Evolutionary conservation across 92 coral and sea anemone genomes (phyloP), one percentile per base, ranked within the genome.

Genomic region (Anthopleura xanthogrammica): DNA sequence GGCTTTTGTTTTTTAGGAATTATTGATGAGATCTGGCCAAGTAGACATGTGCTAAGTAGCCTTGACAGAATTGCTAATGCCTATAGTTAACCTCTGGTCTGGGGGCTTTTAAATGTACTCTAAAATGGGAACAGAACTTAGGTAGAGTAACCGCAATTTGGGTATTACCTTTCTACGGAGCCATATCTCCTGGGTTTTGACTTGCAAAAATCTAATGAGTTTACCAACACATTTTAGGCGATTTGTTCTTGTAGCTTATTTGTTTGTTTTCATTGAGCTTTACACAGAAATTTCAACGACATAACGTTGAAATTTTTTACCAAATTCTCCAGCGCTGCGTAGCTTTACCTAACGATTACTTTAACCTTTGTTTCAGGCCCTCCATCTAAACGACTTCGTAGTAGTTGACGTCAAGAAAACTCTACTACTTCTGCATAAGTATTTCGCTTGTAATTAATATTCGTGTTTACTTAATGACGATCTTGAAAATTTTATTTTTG

Each of bases 381-480:
- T 97, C 60, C 92, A 95, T 77, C 84, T 97, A 74, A 95, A 95
- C 80, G 99, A 97, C 43, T 90, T 93, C 50, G 93, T 97, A 41
- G 84, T 91, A 52, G 92, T 97, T 52, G 99, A 97, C 86, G 99
- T 97, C 76, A 86, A 92, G 79, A 90, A 95, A 77, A 94, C 97
- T 16, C 86, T 97, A 24, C 87, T 93, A 20, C 87, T 94, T 2
- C 89, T 97, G 52, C 98, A 97, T 87, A 97, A 97, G 90, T 93
- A 94, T 84, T 97, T 97, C 82, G 84, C 98, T 75, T 79, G 98
- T 85, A 88, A 91, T 84, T 96, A 93, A 89, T 73, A 57, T 78
- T 57, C 81, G 23, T 29, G 20, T 73, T 16, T 54, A 87, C 79
- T 76, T 74, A 77, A 60, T 80, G 77, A 79, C 24, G 76, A 78